These are phyloP conservation scores for Eciton burchellii DNA, from an alignment of 1,140 invertebrate species.

Conservation along the genomic window DNA sequence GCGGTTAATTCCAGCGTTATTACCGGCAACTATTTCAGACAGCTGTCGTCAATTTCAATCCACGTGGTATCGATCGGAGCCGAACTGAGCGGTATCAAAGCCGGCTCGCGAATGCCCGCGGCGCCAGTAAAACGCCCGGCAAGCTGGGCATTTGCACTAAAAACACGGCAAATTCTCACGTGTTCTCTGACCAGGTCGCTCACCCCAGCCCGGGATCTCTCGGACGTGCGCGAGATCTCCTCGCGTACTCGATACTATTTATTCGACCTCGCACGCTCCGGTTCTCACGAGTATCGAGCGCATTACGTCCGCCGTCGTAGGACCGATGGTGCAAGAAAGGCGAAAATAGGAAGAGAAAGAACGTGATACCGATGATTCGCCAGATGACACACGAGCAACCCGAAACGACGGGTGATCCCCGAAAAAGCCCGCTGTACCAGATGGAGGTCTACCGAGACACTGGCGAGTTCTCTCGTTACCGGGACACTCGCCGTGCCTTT, in stretches of 20 bases:
- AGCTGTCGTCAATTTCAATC: constrained; percentile 49
- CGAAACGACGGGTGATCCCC: constrained; percentile 56
- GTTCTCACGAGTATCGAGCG: constrained; percentile 47
- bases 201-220: constrained; percentile 16
- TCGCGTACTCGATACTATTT: constrained; percentile 42
- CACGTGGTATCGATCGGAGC: constrained; percentile 40
- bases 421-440: constrained; percentile 65
- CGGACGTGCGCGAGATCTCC: background rate
- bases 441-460: constrained; percentile 76
- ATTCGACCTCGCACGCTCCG: constrained; percentile 34
- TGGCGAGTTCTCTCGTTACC: constrained; percentile 72
- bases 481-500: constrained; percentile 78
- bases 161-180: constrained; percentile 15
- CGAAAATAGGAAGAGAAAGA: background rate
- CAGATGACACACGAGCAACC: constrained; percentile 29
- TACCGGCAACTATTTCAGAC: constrained; percentile 29
- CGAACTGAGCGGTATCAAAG: background rate
- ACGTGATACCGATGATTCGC: background rate
- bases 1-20: constrained; percentile 21
- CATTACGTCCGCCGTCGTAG: constrained; percentile 8
- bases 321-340: background rate
- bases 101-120: background rate
- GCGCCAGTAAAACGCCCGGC: background rate
- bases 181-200: constrained; percentile 3
- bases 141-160: constrained; percentile 8